Conservation (phyloP, 1,140 invertebrate species). For the Teleogryllus occipitalis region DNA sequence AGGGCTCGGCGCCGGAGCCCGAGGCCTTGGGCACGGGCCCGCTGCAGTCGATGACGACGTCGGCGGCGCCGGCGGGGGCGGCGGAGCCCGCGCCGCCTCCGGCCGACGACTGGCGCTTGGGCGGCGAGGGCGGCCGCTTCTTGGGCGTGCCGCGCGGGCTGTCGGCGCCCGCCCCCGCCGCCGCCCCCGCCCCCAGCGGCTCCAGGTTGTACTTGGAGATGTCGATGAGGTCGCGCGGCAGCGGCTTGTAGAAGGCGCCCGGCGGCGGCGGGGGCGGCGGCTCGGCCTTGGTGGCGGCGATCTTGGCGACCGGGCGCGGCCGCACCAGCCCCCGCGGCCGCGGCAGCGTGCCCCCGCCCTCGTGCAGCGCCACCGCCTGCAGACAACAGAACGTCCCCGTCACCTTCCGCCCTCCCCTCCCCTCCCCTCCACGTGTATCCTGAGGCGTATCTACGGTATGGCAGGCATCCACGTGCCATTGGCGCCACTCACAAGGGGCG, state of each 20-base stretch:
- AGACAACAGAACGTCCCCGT: too few species aligned
- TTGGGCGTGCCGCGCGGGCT: conserved; percentile 53
- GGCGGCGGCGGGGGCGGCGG: conserved; percentile 19
- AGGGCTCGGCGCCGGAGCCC: conserved; percentile 32
- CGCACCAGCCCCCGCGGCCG: conserved; percentile 71
- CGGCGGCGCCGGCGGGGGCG: conserved; percentile 29
- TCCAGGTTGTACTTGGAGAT: conserved; percentile 31
- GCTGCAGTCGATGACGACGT: conserved; percentile 42
- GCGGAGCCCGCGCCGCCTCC: conserved; percentile 29
- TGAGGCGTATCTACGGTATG: too few species aligned
- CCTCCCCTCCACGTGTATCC: too few species aligned
- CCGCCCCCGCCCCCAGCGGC: not conserved
- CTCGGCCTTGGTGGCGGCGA: conserved; percentile 54
- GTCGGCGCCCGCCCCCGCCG: conserved; percentile 25
- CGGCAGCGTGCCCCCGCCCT: conserved; percentile 72
- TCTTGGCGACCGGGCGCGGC: conserved; percentile 77
- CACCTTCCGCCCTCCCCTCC: too few species aligned
- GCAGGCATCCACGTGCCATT: too few species aligned
- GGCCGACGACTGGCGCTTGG: conserved; percentile 60
- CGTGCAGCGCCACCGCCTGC: conserved; percentile 39
- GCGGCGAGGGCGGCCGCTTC: conserved; percentile 76
- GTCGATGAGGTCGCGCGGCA: conserved; percentile 42
- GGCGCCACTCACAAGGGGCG: too few species aligned
- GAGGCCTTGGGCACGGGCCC: conserved; percentile 38
- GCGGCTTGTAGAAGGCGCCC: conserved; percentile 34